phyloP scores from a whole-genome alignment of 2,113 vertebrate genomes.

The Edolisoma coerulescens region DNA sequence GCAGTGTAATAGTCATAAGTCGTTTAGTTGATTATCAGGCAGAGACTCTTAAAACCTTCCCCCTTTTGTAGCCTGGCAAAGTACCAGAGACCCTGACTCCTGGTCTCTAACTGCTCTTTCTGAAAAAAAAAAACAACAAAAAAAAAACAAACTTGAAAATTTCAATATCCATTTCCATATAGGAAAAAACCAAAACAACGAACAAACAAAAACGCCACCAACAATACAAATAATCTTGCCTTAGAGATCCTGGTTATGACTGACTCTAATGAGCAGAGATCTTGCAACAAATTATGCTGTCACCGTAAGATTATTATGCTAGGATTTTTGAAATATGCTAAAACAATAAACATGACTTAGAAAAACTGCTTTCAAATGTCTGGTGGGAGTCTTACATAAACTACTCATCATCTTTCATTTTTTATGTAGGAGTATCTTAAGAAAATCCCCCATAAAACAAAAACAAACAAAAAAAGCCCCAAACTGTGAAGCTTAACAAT shows the following conservation, averaged over 20 bases:
- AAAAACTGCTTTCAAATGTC: not conserved
- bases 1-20: not conserved
- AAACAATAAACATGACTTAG: not conserved
- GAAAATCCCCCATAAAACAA: not conserved
- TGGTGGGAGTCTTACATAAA: not conserved
- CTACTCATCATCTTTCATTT: not conserved
- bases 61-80: not conserved
- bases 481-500: not conserved
- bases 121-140: no score
- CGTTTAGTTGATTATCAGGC: not conserved
- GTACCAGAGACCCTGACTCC: not conserved
- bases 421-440: not conserved
- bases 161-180: not conserved
- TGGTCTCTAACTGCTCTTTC: not conserved
- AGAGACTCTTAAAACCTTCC: not conserved
- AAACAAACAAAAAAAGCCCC: not conserved
- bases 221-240: not conserved
- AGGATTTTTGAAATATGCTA: not conserved
- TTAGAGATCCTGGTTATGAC: not conserved
- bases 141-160: not conserved
- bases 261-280: not conserved
- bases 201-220: not conserved
- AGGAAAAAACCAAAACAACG: not conserved
- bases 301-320: not conserved
- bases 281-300: not conserved